Conservation (phyloP, 2,113 vertebrate species). For the Sminthopsis crassicaudata region DNA sequence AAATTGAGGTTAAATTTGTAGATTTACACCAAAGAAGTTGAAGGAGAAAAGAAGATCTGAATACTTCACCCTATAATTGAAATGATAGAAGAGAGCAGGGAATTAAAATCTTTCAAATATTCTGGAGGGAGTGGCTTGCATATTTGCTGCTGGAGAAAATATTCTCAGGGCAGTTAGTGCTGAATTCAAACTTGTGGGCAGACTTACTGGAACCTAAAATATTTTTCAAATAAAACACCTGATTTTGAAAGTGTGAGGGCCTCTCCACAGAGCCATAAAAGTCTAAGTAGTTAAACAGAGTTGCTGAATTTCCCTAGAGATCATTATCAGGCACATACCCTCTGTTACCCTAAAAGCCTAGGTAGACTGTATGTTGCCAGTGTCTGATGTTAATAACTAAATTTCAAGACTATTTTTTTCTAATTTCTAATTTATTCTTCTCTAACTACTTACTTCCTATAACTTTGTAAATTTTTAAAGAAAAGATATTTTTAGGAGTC, state of each 20-base stretch:
- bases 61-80: conserved; percentile 45
- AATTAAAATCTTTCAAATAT: conserved; percentile 53
- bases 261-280: conserved; percentile 45
- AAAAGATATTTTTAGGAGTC: conserved; percentile 19
- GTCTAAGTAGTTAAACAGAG: conserved; percentile 16
- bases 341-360: conserved; percentile 41
- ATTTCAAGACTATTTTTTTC: conserved; percentile 28
- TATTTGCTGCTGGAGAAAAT: conserved; percentile 31
- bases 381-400: conserved; percentile 29
- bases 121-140: conserved; percentile 47
- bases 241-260: conserved; percentile 34
- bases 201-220: conserved; percentile 41
- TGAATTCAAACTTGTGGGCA: conserved; percentile 47
- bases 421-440: conserved; percentile 27
- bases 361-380: not conserved
- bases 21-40: conserved; percentile 19
- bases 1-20: conserved; percentile 17
- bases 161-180: conserved; percentile 49
- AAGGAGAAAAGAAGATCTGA: conserved; percentile 25
- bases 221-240: conserved; percentile 62
- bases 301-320: conserved; percentile 29
- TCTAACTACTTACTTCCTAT: not conserved
- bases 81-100: conserved; percentile 52
- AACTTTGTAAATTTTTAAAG: not conserved
- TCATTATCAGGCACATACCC: not conserved